Conservation (phyloP, 2,888 invertebrate species). For the Trimorus sp. region DNA sequence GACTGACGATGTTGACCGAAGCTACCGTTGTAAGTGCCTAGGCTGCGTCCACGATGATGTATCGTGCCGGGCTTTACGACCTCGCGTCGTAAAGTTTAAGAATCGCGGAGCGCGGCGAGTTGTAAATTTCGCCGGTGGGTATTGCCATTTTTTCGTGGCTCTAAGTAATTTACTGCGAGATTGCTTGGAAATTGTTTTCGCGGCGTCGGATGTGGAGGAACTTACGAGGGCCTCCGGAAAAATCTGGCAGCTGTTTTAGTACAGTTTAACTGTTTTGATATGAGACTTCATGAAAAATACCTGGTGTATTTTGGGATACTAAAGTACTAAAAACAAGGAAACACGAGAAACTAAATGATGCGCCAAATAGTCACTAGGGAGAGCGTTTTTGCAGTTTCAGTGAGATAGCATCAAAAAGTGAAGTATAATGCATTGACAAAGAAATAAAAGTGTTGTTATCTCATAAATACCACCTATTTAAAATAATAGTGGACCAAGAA, state of each 20-base stretch:
- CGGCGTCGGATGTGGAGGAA: neutral
- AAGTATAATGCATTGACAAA: no score
- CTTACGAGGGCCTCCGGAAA: neutral
- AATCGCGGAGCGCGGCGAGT: constrained; percentile 23
- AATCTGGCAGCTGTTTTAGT: no score
- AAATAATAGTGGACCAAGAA: no score
- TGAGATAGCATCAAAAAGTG: no score
- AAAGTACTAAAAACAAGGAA: no score
- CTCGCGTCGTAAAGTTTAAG: constrained; percentile 46
- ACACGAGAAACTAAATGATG: no score
- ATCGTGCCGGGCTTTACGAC: constrained; percentile 52
- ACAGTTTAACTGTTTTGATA: no score
- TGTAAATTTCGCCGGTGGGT: constrained; percentile 42
- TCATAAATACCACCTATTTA: no score
- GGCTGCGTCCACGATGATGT: constrained; percentile 39
- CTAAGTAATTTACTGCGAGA: constrained; percentile 41
- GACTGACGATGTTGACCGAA: constrained; percentile 38
- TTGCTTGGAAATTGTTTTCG: constrained; percentile 20
- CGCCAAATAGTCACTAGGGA: no score
- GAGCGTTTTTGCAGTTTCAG: no score
- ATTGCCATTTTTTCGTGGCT: constrained; percentile 31
- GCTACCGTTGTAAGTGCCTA: constrained; percentile 37
- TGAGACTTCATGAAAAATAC: neutral
- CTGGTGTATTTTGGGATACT: no score
- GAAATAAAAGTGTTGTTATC: no score